These are phyloP conservation scores for Rhopilema esculentum DNA, from an alignment of 30 jellyfish, hydroid and myxozoan genomes.

Conservation along the genomic window DNA sequence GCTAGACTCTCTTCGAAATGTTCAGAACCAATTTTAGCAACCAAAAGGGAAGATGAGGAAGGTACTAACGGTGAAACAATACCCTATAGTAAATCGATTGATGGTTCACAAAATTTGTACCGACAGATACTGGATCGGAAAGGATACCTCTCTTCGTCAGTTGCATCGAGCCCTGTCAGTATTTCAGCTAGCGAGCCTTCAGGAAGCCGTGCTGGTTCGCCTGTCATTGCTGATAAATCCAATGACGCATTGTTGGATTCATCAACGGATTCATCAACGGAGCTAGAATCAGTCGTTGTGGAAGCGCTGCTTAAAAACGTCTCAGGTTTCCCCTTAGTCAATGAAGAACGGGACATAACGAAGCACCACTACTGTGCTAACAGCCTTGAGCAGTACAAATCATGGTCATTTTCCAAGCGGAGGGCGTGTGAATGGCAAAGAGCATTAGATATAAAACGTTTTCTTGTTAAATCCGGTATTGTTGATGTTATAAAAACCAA, in stretches of 20 bases:
- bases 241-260: background rate
- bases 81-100: background rate
- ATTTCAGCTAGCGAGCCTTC: background rate
- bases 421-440: slow-evolving; percentile 98
- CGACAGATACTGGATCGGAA: slow-evolving; percentile 1
- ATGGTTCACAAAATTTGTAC: background rate
- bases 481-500: slow-evolving; percentile 64
- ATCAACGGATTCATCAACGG: background rate
- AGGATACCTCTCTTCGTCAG: background rate
- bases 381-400: slow-evolving; percentile 62
- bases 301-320: slow-evolving; percentile 44
- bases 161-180: background rate
- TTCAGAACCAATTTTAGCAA: background rate
- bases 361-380: slow-evolving; percentile 66
- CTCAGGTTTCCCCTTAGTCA: slow-evolving; percentile 67
- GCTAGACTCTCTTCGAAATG: background rate
- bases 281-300: slow-evolving; percentile 25
- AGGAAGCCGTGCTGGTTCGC: slow-evolving; percentile 34
- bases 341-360: slow-evolving; percentile 29
- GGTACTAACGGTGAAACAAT: background rate
- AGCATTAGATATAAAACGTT: slow-evolving; percentile 70
- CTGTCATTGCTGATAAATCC: background rate
- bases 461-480: background rate
- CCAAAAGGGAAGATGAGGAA: background rate
- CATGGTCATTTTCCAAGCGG: slow-evolving; percentile 92